Conservation (phyloP, 2,113 vertebrate genomes). For the Numenius arquata region DNA sequence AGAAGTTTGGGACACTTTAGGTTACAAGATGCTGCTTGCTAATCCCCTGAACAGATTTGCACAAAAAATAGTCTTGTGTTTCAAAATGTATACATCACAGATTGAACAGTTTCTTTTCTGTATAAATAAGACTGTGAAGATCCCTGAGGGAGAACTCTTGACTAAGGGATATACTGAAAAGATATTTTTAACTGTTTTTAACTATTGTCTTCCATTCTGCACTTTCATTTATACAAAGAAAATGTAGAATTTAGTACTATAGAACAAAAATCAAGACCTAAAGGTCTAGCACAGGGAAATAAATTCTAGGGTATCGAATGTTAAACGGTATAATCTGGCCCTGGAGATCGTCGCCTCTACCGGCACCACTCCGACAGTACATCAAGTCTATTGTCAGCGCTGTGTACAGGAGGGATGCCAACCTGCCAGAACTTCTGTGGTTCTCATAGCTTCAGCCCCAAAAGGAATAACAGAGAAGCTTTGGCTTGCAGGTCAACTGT, state of each 20-base stretch:
- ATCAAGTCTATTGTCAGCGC: neutral
- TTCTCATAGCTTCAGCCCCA: neutral
- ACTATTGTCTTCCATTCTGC: neutral
- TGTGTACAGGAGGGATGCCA: neutral
- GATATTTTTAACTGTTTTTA: neutral
- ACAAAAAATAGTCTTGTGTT: neutral
- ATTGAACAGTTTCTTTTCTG: neutral
- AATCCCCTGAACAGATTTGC: neutral
- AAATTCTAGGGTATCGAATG: neutral
- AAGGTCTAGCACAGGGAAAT: neutral
- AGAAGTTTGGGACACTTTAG: neutral
- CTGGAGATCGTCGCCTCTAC: neutral
- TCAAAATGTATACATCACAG: neutral
- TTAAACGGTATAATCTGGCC: neutral
- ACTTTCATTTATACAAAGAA: neutral
- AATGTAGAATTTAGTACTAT: neutral
- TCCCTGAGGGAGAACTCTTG: neutral
- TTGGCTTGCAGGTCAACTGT: neutral
- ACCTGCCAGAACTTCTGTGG: neutral
- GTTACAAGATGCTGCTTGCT: neutral
- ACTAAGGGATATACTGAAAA: neutral
- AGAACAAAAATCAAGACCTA: neutral
- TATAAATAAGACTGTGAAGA: neutral
- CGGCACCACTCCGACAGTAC: fast-evolving
- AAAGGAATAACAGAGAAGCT: neutral